phyloP scores from a whole-genome alignment of 2,888 invertebrate genomes.

The Podotricha telesiphe region DNA sequence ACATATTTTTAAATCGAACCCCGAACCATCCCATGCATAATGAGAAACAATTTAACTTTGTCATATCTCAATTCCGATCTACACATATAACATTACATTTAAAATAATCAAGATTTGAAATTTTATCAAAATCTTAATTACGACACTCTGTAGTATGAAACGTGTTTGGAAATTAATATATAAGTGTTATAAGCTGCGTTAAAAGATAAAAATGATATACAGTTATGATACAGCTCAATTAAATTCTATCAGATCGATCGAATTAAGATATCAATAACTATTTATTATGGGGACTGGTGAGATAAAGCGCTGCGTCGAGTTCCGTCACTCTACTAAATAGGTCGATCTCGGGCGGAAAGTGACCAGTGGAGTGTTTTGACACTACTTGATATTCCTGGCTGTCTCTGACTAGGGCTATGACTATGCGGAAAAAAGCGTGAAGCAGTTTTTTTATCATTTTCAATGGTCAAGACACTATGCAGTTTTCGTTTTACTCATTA shows the following conservation, averaged over 20 bases:
- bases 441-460: too few species aligned
- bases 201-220: slow-evolving; percentile 18
- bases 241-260: slow-evolving; percentile 10
- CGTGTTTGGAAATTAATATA: slow-evolving; percentile 19
- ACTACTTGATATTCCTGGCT: too few species aligned
- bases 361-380: too few species aligned
- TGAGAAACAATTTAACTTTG: not conserved
- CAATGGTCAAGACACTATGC: too few species aligned
- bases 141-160: not conserved
- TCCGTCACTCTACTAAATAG: too few species aligned
- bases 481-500: too few species aligned
- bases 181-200: slow-evolving; percentile 6
- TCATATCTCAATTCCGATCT: not conserved
- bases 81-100: not conserved
- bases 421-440: too few species aligned
- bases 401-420: too few species aligned
- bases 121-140: slow-evolving; percentile 11
- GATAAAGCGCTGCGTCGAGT: too few species aligned
- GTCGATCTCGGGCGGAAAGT: too few species aligned
- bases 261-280: not conserved
- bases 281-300: too few species aligned
- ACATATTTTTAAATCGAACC: not conserved
- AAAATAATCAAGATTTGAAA: slow-evolving; percentile 7
- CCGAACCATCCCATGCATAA: not conserved
- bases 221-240: slow-evolving; percentile 11